These are phyloP conservation scores for Sardina pilchardus DNA, from an alignment of 2,113 vertebrate species.

Conservation along the genomic window DNA sequence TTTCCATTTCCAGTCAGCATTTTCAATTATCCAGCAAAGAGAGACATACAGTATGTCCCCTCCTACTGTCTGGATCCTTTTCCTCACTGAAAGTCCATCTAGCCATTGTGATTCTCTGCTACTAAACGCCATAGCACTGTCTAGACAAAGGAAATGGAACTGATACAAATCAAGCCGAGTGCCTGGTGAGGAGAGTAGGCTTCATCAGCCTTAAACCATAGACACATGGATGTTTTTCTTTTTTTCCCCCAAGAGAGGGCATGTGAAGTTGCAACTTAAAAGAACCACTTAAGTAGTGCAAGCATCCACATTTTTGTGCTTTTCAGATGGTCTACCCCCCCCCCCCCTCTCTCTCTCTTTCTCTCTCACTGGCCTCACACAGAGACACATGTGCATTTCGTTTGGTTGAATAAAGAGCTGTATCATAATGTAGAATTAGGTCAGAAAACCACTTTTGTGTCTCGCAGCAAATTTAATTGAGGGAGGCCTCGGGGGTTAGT, in stretches of 20 bases:
- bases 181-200: neutral
- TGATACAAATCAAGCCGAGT: neutral
- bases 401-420: conserved; percentile 56
- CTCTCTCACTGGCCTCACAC: conserved; percentile 40
- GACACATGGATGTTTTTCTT: neutral
- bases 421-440: conserved; percentile 64
- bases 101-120: neutral
- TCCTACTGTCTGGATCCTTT: neutral
- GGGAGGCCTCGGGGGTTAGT: conserved; percentile 35
- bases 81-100: neutral
- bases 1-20: neutral
- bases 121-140: neutral
- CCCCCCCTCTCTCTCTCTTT: neutral
- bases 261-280: conserved; percentile 7
- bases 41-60: neutral
- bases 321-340: conserved; percentile 20
- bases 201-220: neutral
- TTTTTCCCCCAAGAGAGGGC: neutral
- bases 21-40: neutral
- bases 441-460: conserved; percentile 56
- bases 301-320: conserved; percentile 43
- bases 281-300: conserved; percentile 45
- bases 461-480: conserved; percentile 52
- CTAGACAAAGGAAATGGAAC: too few relatives aligned
- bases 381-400: conserved; percentile 60